Base-by-base conservation (phyloP, 2,888 invertebrate genomes). In the Phaedon cochleariae region DNA sequence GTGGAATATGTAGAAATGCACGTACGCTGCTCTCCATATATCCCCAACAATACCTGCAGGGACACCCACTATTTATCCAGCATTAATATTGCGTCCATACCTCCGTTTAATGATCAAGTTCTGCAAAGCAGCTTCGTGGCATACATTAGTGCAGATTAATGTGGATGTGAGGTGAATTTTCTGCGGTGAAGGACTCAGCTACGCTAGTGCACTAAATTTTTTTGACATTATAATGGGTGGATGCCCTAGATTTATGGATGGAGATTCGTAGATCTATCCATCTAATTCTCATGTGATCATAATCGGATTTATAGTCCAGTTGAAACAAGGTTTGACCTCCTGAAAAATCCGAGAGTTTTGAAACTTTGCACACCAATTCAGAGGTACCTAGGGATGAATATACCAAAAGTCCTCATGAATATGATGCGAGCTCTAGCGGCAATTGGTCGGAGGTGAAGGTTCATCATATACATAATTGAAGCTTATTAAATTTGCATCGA, bases 121-220 rank as follows among this genome's bases (percentile, higher is more conserved):
- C 22, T 22, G 12, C 20, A 65, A 48, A 62, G 62, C 54, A 61
- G 37, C 62, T 65, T 52, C 58, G 22, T 48, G 58, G 58, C 60
- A 65, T 65, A 65, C 48, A 62, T 65, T 65, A 65, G 48, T n/a
- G 57, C 46, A 53, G 65, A 58, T 65, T 65, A 61, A 65, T 53
- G 61, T 61, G 51, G 21, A 65, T 61, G 57, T 34, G 61, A 65
- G 52, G 9, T 52, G 61, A 60, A 65, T 65, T 9, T 1, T 45
- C 26, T 15, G 29, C 12, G 41, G 41, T 26, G 41, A 41, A 41
- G 41, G 41, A 15, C 41, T 41, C 41, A 4, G n/a, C n/a, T n/a
- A 1, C 6, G n/a, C 15, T 15, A 3, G 15, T 10, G 41, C 3
- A 41, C 41, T n/a, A 4, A 4, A 15, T 41, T 41, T 15, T 41